phyloP scores from a whole-genome alignment of 1,140 invertebrate species.

The Dreissena polymorpha region DNA sequence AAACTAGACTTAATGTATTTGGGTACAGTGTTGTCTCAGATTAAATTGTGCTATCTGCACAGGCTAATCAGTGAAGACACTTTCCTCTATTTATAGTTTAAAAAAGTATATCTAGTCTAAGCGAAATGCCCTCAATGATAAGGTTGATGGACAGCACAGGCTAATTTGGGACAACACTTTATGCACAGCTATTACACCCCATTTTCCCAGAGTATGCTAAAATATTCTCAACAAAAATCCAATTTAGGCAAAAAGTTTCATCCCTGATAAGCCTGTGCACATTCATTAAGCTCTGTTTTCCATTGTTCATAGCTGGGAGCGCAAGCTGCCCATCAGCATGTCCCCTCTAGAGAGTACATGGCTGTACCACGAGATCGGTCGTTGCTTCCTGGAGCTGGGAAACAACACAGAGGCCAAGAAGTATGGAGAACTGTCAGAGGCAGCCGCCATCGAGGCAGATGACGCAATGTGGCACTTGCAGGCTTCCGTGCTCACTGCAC shows the following conservation, averaged over 20 bases:
- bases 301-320: constrained; percentile 69
- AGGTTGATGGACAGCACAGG: no score
- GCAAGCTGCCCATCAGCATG: constrained; percentile 73
- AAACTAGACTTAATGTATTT: neutral
- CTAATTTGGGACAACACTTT: no score
- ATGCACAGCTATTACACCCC: no score
- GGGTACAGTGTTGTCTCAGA: neutral
- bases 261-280: no score
- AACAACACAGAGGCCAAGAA: constrained; percentile 68
- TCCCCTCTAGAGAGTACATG: constrained; percentile 75
- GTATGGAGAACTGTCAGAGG: constrained; percentile 74
- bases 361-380: constrained; percentile 78
- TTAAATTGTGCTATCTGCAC: neutral
- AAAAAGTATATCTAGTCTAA: no score
- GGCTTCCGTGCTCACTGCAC: constrained; percentile 76
- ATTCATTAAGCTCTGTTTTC: no score
- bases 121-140: no score
- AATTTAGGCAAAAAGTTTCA: no score
- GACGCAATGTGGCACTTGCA: constrained; percentile 78
- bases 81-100: neutral
- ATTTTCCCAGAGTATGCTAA: no score
- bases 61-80: neutral
- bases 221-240: no score
- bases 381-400: constrained; percentile 77
- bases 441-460: constrained; percentile 69